Base-by-base conservation (phyloP, 2,888 invertebrate species). In the Pollenia griseotomentosa region DNA sequence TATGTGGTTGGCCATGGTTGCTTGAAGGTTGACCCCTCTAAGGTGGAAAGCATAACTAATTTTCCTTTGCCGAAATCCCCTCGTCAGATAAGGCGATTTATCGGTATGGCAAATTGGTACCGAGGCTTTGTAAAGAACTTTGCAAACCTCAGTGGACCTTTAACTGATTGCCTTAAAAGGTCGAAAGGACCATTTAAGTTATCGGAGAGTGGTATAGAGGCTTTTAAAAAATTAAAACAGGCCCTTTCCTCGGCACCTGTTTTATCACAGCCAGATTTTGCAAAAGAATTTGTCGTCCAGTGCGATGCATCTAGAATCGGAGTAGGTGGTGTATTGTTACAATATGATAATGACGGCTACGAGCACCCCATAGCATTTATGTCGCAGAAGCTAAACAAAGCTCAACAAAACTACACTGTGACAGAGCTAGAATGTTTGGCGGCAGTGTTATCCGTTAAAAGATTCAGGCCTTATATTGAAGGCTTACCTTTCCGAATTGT, bases 91-190 rank as follows among this genome's bases (percentile, higher is more conserved):
- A 70, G 83, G n/a, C 51, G 77, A 23, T 78, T 78, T 53, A 44
- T 77, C 19, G 75, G 75, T 11, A 82, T 82, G 81, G 48, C 66
- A 46, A 73, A 73, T 19, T 86, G 86, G 83, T 83, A 83, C 46
- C 48, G 83, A 7, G 40, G 78, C 4, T 83, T 83, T 65, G 59
- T 83, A 6, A 63, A 57, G n/a, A 83, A 78, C 63, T 83, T 84
- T 42, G 55, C 73, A 10, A 57, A 71, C 46, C 23, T 86, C 33
- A 33, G 16, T n/a, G 44, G 44, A 51, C 33, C 23, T 12, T 12
- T 61, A 9, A 61, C 61, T 7, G 42, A 61, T 8, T 23, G 65
- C 23, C n/a, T 44, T 19, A 11, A 19, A 48, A 66, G 33, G 12
- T 16, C 6, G 14, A 61, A 8, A 61, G 33, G 9, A n/a, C 61